Base-by-base conservation (phyloP, 2,113 vertebrate species). In the Benitochromis conjunctus region DNA sequence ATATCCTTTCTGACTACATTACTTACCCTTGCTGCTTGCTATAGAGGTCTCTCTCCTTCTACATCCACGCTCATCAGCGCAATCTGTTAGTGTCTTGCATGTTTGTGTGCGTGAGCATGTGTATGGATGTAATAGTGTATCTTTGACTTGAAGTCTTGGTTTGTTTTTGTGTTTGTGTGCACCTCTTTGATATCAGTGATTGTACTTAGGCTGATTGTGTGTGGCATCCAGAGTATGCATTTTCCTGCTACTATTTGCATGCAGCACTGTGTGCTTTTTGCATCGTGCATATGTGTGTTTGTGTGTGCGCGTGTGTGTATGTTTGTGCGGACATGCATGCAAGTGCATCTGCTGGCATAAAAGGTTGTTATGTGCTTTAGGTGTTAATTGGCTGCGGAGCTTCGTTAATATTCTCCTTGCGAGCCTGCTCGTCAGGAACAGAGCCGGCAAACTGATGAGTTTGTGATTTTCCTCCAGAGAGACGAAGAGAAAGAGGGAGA, bases 381-480 rank as follows among this genome's bases (percentile, higher is more conserved):
- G 95, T 96, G 96, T 94, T 97, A 96, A 96, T 96, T 96, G 96
- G 95, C 93, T 91, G 94, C 89, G 58, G 93, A 95, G 94, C 93
- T 93, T 96, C 91, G 90, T 97, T 96, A 96, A 96, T 96, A 97
- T 96, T 96, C 95, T 94, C 95, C 94, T 95, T 92, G 94, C 88
- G 83, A 92, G 84, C 82, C 91, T 21, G 83, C 92, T 95, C 94
- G 88, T 95, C 95, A 95, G 93, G 94, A 96, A 94, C 95, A 93
- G 93, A 92, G 92, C 92, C 26, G 92, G 91, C 93, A 96, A 96
- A 96, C 90, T 96, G 96, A 97, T 96, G 96, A 97, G 95, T 96
- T 90, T 95, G 96, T 95, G 94, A 94, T 95, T 96, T 95, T 92
- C 87, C 90, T 93, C 93, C 77, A 69, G 90, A 94, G 93, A 89